These are phyloP conservation scores for Neodiprion lecontei DNA, from an alignment of 1,140 invertebrate genomes.

Conservation along the genomic window DNA sequence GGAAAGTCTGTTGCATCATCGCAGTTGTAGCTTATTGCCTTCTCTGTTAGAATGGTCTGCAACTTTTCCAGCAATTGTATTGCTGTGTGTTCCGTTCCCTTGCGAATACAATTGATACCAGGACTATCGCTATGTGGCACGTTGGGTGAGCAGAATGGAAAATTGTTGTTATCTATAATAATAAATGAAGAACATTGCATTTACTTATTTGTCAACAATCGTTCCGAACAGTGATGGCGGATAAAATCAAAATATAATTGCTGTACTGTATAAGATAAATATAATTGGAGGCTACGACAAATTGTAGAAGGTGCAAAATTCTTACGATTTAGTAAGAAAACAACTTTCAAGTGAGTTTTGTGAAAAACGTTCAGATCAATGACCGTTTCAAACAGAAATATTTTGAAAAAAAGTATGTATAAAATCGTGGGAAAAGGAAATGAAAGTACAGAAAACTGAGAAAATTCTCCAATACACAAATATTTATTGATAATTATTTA, in stretches of 20 bases:
- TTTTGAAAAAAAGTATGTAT: constrained; percentile 7
- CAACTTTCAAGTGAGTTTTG: no score
- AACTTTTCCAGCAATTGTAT: constrained; percentile 67
- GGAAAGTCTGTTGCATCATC: constrained; percentile 58
- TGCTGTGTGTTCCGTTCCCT: constrained; percentile 65
- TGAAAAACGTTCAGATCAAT: no score
- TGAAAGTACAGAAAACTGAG: constrained; percentile 29
- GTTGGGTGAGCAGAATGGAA: constrained; percentile 65
- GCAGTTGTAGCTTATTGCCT: constrained; percentile 67
- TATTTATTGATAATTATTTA: constrained; percentile 44
- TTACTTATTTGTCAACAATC: not conserved
- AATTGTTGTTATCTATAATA: constrained; percentile 58
- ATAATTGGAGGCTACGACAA: no score
- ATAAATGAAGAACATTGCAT: constrained; percentile 27
- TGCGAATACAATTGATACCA: constrained; percentile 67
- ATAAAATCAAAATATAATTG: not conserved
- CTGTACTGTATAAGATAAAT: not conserved
- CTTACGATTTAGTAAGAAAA: no score
- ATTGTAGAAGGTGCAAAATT: no score
- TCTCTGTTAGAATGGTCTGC: constrained; percentile 64
- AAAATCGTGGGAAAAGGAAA: constrained; percentile 9
- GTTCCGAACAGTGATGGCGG: not conserved
- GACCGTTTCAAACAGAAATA: no score
- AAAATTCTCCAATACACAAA: constrained; percentile 35
- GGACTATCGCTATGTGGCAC: constrained; percentile 55